A percentile compares a stretch with the other conserved stretches of the same genome.
Evolutionary conservation across 2,888 invertebrate species (phyloP).

Genomic region (Clitarchus hookeri): DNA sequence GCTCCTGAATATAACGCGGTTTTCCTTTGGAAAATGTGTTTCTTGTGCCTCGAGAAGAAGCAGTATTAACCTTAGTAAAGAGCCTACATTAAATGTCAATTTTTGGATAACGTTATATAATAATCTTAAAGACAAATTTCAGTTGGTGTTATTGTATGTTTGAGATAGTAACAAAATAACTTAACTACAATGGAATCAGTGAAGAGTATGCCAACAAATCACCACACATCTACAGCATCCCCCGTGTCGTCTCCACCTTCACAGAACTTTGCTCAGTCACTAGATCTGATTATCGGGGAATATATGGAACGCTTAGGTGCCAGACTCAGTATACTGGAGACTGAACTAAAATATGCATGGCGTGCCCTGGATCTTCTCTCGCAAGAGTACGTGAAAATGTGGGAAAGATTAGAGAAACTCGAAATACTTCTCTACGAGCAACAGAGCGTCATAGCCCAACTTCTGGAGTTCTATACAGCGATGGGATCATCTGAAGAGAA

Average conservation of each 20-base stretch:
- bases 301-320: conserved; percentile 91
- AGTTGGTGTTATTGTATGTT: background rate
- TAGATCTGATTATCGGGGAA: conserved; percentile 72
- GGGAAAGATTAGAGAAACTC: conserved; percentile 87
- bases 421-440: conserved; percentile 87
- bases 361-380: conserved; percentile 86
- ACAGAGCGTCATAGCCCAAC: conserved; percentile 86
- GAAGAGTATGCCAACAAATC: conserved; percentile 27
- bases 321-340: conserved; percentile 83
- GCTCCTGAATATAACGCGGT: background rate
- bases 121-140: background rate
- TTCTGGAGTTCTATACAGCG: conserved; percentile 77
- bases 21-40: background rate
- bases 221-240: conserved; percentile 29
- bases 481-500: conserved; percentile 57
- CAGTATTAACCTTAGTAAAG: background rate
- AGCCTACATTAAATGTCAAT: conserved; percentile 23
- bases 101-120: background rate
- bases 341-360: conserved; percentile 92
- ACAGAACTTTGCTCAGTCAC: conserved; percentile 39
- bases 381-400: conserved; percentile 92
- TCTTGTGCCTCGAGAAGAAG: conserved; percentile 20
- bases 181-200: conserved; percentile 30
- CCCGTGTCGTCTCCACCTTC: conserved; percentile 34
- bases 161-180: background rate